Conservation (phyloP, 2,797 vertebrate species). For the Pteropus rufus region DNA sequence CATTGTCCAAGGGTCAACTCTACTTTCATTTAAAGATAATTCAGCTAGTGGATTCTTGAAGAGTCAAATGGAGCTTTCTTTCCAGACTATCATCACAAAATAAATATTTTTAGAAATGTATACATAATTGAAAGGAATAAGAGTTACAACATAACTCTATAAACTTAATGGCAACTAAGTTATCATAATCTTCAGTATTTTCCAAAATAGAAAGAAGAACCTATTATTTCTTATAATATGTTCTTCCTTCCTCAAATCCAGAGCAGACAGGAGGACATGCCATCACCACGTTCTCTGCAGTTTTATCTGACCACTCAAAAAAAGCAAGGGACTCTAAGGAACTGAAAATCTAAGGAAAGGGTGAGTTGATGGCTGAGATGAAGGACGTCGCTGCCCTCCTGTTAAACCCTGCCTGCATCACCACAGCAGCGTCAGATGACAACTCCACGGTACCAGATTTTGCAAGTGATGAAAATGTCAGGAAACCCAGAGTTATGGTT, state of each 20-base stretch:
- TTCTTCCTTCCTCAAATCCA: background rate
- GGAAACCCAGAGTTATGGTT: slow-evolving; percentile 38
- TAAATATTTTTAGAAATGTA: background rate
- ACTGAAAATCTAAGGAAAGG: background rate
- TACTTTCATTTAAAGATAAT: background rate
- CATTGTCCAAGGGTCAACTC: background rate
- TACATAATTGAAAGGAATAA: background rate
- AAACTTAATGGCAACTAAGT: background rate
- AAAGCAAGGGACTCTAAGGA: background rate
- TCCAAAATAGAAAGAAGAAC: background rate
- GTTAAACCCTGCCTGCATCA: background rate
- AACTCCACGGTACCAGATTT: background rate
- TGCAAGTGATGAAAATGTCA: slow-evolving; percentile 56
- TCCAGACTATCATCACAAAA: background rate
- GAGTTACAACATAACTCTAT: background rate
- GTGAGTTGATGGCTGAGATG: background rate
- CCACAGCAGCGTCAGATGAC: background rate
- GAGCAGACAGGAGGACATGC: background rate
- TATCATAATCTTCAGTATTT: background rate
- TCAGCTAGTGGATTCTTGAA: background rate
- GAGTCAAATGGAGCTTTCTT: background rate
- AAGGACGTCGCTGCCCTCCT: background rate
- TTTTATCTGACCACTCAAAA: background rate
- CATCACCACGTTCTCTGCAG: background rate
- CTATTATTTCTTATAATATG: background rate